phyloP scores from a whole-genome alignment of 2,797 vertebrate species.

The Gorsachius magnificus region DNA sequence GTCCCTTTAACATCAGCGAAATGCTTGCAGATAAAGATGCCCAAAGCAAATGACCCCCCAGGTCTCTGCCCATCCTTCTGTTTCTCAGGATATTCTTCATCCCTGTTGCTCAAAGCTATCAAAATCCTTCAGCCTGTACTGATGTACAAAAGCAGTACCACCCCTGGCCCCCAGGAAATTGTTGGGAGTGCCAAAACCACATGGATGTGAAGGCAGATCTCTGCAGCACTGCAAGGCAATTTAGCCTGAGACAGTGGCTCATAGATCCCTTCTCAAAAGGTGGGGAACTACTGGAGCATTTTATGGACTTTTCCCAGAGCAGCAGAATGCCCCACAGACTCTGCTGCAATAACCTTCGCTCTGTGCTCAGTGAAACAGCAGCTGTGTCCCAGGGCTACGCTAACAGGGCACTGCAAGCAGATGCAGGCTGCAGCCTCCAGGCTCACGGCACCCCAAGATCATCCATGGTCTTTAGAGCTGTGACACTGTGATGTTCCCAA shows the following conservation, averaged over 20 bases:
- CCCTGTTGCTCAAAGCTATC: neutral
- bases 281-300: neutral
- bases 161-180: neutral
- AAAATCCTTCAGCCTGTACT: neutral
- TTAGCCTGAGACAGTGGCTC: neutral
- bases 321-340: neutral
- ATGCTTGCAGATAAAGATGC: neutral
- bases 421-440: neutral
- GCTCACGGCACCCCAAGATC: neutral
- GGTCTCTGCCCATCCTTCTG: neutral
- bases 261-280: neutral
- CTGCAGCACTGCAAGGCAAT: neutral
- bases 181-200: neutral
- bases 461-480: neutral
- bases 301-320: neutral
- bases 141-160: neutral
- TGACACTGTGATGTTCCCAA: neutral
- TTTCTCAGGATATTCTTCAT: neutral
- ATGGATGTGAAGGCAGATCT: neutral
- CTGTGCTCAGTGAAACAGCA: neutral
- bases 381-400: neutral
- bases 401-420: neutral
- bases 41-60: neutral
- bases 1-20: neutral
- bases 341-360: neutral